phyloP scores from a whole-genome alignment of 2,797 vertebrate genomes.

The Bradypodion ventrale region DNA sequence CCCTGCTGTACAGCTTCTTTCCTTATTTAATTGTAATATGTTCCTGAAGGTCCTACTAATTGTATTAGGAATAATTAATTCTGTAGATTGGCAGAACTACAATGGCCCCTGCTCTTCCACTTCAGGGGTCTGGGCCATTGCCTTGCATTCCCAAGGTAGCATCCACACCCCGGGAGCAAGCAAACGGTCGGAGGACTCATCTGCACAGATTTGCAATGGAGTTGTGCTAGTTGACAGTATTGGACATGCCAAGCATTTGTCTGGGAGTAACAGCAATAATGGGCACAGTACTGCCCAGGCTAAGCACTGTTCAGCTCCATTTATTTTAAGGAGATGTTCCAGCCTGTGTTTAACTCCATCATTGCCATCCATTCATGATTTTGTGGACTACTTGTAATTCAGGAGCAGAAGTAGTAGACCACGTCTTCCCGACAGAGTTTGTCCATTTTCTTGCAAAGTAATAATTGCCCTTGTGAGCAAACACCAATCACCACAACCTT shows the following conservation, averaged over 20 bases:
- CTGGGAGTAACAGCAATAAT: background rate
- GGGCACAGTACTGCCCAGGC: background rate
- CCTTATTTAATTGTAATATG: constrained; percentile 16
- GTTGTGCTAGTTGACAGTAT: background rate
- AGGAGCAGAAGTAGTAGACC: background rate
- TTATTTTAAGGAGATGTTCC: background rate
- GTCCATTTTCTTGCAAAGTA: background rate
- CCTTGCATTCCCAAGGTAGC: no score
- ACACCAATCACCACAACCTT: background rate
- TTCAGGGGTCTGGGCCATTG: background rate
- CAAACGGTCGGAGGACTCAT: background rate
- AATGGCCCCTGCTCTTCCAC: no score
- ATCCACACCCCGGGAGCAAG: background rate
- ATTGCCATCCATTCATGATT: background rate
- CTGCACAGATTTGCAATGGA: background rate
- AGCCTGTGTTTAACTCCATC: background rate
- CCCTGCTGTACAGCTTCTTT: no score
- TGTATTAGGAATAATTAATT: constrained; percentile 30
- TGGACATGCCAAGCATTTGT: background rate
- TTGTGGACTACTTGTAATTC: background rate
- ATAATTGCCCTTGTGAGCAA: background rate
- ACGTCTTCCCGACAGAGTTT: background rate
- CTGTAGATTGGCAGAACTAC: background rate
- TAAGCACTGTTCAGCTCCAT: constrained; percentile 6
- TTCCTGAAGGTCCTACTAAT: background rate